These are phyloP conservation scores for Trachemys scripta DNA, from an alignment of 2,113 vertebrate genomes.

Conservation along the genomic window DNA sequence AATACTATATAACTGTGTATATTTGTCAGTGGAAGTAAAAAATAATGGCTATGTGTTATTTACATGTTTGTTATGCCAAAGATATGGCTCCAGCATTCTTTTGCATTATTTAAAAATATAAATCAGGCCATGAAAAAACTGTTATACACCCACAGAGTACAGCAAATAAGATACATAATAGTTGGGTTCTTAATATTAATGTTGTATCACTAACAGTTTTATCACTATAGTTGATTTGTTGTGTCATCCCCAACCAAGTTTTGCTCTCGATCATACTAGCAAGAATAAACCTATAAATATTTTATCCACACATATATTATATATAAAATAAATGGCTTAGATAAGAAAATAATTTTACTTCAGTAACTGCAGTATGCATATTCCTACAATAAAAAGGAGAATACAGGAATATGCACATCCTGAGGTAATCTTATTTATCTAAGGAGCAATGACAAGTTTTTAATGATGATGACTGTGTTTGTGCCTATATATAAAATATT, in stretches of 20 bases:
- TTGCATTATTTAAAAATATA: background rate
- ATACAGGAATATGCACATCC: conserved; percentile 27
- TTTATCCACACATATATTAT: conserved; percentile 55
- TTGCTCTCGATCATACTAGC: background rate
- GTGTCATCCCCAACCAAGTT: background rate
- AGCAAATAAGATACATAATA: background rate
- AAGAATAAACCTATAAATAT: conserved; percentile 50
- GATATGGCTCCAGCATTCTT: conserved; percentile 9
- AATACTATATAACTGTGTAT: background rate
- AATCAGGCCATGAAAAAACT: background rate
- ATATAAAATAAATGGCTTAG: background rate
- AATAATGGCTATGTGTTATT: background rate
- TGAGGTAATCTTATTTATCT: conserved; percentile 16
- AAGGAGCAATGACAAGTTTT: background rate
- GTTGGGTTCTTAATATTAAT: background rate
- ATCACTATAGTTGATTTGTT: background rate
- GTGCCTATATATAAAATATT: background rate
- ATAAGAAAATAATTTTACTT: conserved; percentile 24
- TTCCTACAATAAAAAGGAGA: background rate
- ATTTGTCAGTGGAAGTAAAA: conserved; percentile 15
- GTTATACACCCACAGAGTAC: background rate
- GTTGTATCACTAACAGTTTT: background rate
- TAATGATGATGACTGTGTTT: background rate
- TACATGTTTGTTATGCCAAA: conserved; percentile 19
- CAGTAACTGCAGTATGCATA: conserved; percentile 17